Conservation (phyloP, 2,888 invertebrate species). For the Stegana nigrithorax region DNA sequence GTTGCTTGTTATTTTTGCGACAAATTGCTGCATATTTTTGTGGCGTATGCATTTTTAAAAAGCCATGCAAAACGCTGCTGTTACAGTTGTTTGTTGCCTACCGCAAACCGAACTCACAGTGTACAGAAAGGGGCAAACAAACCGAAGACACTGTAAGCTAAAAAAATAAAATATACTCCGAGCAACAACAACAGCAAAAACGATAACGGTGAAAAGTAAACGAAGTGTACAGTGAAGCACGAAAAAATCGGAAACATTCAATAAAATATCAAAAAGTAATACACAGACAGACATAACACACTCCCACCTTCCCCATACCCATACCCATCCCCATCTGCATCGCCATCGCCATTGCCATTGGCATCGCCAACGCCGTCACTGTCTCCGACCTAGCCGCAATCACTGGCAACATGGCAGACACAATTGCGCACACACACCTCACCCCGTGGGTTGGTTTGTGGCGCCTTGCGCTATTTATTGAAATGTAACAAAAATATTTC, state of each 20-base stretch:
- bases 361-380: too few species aligned
- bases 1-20: slow-evolving; percentile 35
- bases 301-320: too few species aligned
- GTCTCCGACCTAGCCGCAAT: too few species aligned
- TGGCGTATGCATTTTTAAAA: slow-evolving; percentile 48
- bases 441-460: too few species aligned
- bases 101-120: background rate
- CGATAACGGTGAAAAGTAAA: too few species aligned
- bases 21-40: slow-evolving; percentile 59
- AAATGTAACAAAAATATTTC: slow-evolving; percentile 48
- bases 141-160: background rate
- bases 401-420: too few species aligned
- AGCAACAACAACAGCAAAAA: slow-evolving; percentile 4
- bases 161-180: background rate
- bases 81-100: background rate
- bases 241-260: slow-evolving; percentile 53
- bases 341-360: too few species aligned
- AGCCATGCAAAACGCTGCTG: slow-evolving; percentile 5
- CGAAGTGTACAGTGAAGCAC: too few species aligned
- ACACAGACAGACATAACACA: background rate
- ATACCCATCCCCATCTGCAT: too few species aligned
- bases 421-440: too few species aligned
- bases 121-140: background rate
- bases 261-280: slow-evolving; percentile 49
- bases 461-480: slow-evolving; percentile 50